These are phyloP conservation scores for Fundulus diaphanus DNA, from an alignment of 2,797 vertebrate species.

Conservation along the genomic window DNA sequence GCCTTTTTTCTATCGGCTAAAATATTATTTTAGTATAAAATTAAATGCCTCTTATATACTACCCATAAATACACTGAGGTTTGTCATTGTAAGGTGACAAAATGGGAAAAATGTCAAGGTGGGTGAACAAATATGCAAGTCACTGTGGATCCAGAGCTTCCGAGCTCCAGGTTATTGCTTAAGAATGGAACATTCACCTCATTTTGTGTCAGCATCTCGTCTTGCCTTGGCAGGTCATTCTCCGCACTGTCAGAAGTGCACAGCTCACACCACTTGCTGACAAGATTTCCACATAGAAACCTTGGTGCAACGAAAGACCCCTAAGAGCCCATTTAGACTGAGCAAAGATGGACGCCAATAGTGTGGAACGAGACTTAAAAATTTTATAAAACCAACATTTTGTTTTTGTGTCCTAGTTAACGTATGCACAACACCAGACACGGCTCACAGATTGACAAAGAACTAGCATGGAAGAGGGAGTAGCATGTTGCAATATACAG, in stretches of 20 bases:
- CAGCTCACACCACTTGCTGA: not conserved
- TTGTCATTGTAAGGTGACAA: too few species aligned
- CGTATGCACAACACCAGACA: not conserved
- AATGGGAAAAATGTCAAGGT: not conserved
- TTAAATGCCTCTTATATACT: too few species aligned
- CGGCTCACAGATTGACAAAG: not conserved
- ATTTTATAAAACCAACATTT: not conserved
- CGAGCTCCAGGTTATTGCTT: not conserved
- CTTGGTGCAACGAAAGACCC: not conserved
- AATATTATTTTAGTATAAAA: too few species aligned
- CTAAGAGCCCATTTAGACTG: not conserved
- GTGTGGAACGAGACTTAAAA: not conserved
- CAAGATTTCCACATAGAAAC: not conserved
- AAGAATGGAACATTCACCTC: not conserved
- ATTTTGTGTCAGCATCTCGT: not conserved
- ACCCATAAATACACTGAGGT: too few species aligned
- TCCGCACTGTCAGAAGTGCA: not conserved
- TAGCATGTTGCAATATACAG: not conserved
- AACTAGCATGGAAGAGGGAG: not conserved
- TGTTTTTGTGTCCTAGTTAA: not conserved
- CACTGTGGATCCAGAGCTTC: not conserved
- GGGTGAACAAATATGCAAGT: not conserved
- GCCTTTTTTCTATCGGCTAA: too few species aligned
- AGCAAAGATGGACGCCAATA: not conserved
- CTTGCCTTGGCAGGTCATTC: not conserved